Evolutionary conservation across 2,113 vertebrate genomes (phyloP).

Genomic region (Rostratula benghalensis): DNA sequence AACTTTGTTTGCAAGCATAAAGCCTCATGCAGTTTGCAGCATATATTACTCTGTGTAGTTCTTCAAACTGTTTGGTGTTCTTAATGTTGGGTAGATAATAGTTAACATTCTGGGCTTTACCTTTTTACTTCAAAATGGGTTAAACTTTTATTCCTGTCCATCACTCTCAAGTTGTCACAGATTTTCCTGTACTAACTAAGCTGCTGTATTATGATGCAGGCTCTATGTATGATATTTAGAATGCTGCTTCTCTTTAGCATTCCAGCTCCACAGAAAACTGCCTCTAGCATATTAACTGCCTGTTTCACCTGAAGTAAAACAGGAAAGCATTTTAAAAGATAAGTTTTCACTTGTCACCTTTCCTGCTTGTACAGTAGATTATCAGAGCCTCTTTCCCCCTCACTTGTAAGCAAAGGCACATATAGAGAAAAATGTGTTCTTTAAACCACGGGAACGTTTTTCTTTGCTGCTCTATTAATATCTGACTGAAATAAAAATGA

Average conservation of each 20-base stretch:
- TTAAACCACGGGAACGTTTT: background rate
- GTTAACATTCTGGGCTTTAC: background rate
- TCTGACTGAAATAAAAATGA: slow-evolving; percentile 26
- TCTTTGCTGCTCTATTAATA: slow-evolving; percentile 29
- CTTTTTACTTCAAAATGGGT: slow-evolving; percentile 21
- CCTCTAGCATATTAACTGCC: slow-evolving; percentile 23
- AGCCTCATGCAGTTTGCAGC: background rate
- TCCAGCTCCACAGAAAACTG: slow-evolving; percentile 40
- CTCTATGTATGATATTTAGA: background rate
- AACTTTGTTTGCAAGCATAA: slow-evolving; percentile 38
- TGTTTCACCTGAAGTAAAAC: slow-evolving; percentile 44
- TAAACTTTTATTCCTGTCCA: background rate
- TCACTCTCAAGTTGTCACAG: background rate
- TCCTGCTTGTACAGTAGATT: slow-evolving; percentile 31
- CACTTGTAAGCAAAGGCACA: slow-evolving; percentile 13
- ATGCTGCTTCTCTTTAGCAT: background rate
- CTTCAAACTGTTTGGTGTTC: background rate
- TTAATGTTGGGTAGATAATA: background rate
- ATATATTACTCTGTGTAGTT: background rate
- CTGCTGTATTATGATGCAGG: background rate
- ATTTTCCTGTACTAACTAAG: background rate
- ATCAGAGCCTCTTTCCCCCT: slow-evolving; percentile 24
- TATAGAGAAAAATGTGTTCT: slow-evolving; percentile 22
- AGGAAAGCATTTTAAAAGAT: slow-evolving; percentile 31
- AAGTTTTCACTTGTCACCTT: slow-evolving; percentile 39